Evolutionary conservation across 2,797 vertebrate genomes (phyloP).

Genomic region (Labeo calbasu): DNA sequence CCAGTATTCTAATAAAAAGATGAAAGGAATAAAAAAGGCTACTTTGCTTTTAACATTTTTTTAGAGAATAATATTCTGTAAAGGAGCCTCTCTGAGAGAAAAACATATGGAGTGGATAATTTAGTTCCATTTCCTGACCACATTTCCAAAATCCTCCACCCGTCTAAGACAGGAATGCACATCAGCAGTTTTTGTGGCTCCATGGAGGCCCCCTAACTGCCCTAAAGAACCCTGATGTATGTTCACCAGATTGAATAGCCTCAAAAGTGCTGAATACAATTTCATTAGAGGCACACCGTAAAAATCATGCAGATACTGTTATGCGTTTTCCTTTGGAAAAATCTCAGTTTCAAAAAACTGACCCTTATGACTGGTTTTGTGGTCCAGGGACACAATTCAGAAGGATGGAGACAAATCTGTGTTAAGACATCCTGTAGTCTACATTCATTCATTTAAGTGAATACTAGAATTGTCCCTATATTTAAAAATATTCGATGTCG

Average conservation of each 20-base stretch:
- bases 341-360: too few species aligned
- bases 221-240: neutral
- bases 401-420: too few species aligned
- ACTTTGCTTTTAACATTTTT: neutral
- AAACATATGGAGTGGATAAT: constrained; percentile 66
- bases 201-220: constrained; percentile 20
- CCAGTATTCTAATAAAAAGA: neutral
- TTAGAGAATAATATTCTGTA: neutral
- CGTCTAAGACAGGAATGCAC: constrained; percentile 68
- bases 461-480: neutral
- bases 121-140: constrained; percentile 73
- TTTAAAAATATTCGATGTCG: neutral
- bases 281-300: neutral
- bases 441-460: too few species aligned
- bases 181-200: constrained; percentile 49
- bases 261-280: neutral
- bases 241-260: neutral
- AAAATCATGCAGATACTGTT: neutral
- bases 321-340: neutral
- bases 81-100: constrained; percentile 8
- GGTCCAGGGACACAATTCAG: too few species aligned
- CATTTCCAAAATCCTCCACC: constrained; percentile 66
- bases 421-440: too few species aligned
- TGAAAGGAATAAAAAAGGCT: neutral
- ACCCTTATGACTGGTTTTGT: too few species aligned